These are phyloP conservation scores for Druceiella hillmani DNA, from an alignment of 2,888 invertebrate genomes.

Conservation along the genomic window DNA sequence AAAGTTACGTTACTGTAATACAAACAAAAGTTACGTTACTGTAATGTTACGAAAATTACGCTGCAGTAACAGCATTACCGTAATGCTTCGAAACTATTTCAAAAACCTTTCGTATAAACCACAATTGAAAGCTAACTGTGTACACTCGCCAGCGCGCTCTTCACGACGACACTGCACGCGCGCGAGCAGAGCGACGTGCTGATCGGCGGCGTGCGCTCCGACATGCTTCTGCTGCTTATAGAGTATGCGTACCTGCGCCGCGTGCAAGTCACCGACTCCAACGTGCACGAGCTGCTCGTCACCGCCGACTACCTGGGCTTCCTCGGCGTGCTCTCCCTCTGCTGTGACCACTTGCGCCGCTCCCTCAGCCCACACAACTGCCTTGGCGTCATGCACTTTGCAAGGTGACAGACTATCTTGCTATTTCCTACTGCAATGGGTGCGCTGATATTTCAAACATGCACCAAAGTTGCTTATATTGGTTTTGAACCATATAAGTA, in stretches of 20 bases:
- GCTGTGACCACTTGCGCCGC: slow-evolving; percentile 68
- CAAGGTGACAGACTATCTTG: slow-evolving; percentile 44
- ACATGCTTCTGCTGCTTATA: slow-evolving; percentile 72
- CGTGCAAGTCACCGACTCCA: slow-evolving; percentile 67
- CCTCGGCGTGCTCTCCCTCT: slow-evolving; percentile 72
- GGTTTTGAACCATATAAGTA: too few species aligned
- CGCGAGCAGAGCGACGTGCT: slow-evolving; percentile 63
- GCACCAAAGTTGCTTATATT: not conserved
- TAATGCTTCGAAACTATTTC: too few species aligned
- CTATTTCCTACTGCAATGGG: too few species aligned
- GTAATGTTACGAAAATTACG: too few species aligned
- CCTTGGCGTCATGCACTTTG: slow-evolving; percentile 79
- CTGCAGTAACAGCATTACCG: too few species aligned
- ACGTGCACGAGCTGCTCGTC: slow-evolving; percentile 75
- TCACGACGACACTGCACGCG: slow-evolving; percentile 74
- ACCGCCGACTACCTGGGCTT: slow-evolving; percentile 88
- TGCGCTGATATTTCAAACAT: not conserved
- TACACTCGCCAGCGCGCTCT: slow-evolving; percentile 63
- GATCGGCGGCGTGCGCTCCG: slow-evolving; percentile 71
- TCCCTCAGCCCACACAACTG: slow-evolving; percentile 73
- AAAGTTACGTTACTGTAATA: too few species aligned
- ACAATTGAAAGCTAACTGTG: too few species aligned
- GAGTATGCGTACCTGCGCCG: slow-evolving; percentile 82
- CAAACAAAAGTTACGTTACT: too few species aligned
- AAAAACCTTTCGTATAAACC: too few species aligned